Evolutionary conservation across 2,888 invertebrate genomes (phyloP).

Genomic region (Poecilobothrus nobilitatus): DNA sequence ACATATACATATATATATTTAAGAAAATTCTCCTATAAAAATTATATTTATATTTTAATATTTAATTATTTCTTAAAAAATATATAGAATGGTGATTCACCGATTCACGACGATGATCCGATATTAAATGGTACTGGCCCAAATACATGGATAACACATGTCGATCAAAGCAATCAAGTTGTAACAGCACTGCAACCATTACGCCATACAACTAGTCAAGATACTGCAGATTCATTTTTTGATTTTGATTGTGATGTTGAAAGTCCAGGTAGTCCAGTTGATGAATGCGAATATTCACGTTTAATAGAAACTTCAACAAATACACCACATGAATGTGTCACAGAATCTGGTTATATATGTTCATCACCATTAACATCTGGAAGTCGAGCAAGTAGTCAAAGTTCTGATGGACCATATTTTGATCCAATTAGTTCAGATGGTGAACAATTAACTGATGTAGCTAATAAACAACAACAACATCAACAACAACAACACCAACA

Average conservation of each 20-base stretch:
- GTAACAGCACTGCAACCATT: conserved; percentile 47
- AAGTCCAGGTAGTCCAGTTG: conserved; percentile 62
- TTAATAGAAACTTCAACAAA: conserved; percentile 48
- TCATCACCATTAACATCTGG: conserved; percentile 34
- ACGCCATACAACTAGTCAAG: conserved; percentile 40
- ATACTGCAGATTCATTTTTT: conserved; percentile 51
- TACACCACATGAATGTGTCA: conserved; percentile 45
- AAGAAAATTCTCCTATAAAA: too few species aligned
- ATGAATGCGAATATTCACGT: conserved; percentile 50
- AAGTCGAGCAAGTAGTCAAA: conserved; percentile 40
- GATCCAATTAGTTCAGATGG: conserved; percentile 41
- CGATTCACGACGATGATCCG: conserved; percentile 35
- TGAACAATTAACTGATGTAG: conserved; percentile 22
- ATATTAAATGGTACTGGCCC: conserved; percentile 36
- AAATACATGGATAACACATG: conserved; percentile 41
- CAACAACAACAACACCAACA: conserved; percentile 12
- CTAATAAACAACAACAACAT: conserved; percentile 17
- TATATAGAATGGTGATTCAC: conserved; percentile 33
- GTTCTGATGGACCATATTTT: conserved; percentile 46
- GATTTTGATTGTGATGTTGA: conserved; percentile 58
- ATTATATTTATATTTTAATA: too few species aligned
- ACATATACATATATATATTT: too few species aligned
- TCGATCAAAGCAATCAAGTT: conserved; percentile 10
- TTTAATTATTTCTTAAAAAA: background rate
- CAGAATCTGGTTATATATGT: conserved; percentile 48